Conservation (phyloP, 2,113 vertebrate genomes). For the Hemiprocne comata region DNA sequence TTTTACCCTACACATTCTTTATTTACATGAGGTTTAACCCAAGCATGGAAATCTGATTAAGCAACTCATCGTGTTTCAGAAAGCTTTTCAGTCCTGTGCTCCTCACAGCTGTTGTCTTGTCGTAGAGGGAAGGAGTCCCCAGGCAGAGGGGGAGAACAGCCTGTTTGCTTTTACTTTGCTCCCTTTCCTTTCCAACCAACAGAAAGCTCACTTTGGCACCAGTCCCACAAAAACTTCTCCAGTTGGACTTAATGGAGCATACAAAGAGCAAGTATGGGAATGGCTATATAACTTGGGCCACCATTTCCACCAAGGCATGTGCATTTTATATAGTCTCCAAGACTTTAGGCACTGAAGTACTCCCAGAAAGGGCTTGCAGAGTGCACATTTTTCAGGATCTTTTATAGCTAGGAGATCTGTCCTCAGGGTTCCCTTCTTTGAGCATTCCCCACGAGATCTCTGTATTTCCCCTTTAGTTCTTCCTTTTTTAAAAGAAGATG, state of each 20-base stretch:
- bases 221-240: not conserved
- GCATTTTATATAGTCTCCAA: not conserved
- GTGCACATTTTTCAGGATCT: not conserved
- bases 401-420: not conserved
- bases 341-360: not conserved
- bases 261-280: not conserved
- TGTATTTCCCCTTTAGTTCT: not conserved
- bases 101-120: not conserved
- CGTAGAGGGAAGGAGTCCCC: not conserved
- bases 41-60: not conserved
- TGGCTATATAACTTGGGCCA: not conserved
- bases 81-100: not conserved
- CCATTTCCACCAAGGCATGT: not conserved
- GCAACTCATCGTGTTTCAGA: not conserved
- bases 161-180: not conserved
- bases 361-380: not conserved
- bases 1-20: not conserved
- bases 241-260: not conserved
- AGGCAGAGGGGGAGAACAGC: not conserved
- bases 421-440: not conserved
- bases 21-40: not conserved
- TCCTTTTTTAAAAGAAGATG: not conserved
- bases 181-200: not conserved
- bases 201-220: constrained; percentile 25
- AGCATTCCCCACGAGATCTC: not conserved